These are phyloP conservation scores for Calephelis nemesis DNA, from an alignment of 1,140 invertebrate species.

Conservation along the genomic window DNA sequence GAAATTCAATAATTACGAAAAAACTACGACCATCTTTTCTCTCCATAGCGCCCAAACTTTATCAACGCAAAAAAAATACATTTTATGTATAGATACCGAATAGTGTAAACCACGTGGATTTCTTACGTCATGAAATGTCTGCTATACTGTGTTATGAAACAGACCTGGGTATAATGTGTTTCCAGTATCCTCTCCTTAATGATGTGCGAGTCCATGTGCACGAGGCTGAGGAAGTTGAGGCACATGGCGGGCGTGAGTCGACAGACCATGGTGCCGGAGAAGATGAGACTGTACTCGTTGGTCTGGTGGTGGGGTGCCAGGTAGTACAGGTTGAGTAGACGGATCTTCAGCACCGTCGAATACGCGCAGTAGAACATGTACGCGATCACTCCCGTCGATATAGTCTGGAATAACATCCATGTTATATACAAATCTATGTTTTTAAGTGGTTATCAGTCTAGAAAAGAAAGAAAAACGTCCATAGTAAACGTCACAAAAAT, in stretches of 20 bases:
- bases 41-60: no score
- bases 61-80: no score
- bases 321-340: slow-evolving; percentile 98
- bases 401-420: slow-evolving; percentile 80
- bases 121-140: no score
- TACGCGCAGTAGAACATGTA: slow-evolving; percentile 99
- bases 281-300: slow-evolving; percentile 99
- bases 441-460: no score
- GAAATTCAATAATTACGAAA: no score
- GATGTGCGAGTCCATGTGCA: slow-evolving; percentile 98
- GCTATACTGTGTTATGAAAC: neutral
- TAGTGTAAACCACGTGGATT: no score
- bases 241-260: slow-evolving; percentile 98
- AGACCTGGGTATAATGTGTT: slow-evolving; percentile 93
- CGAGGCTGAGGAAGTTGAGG: slow-evolving; percentile 97
- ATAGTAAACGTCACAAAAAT: neutral
- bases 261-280: slow-evolving; percentile 98
- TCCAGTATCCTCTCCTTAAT: slow-evolving; percentile 90
- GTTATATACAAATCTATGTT: neutral
- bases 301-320: slow-evolving; percentile 98
- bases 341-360: slow-evolving; percentile 97
- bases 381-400: slow-evolving; percentile 93
- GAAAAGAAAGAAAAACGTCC: neutral
- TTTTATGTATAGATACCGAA: no score
- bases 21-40: no score